A percentile compares a stretch with the other conserved stretches of the same genome.
Conservation (phyloP, 2,888 invertebrate genomes). For the Polyommatus icarus region DNA sequence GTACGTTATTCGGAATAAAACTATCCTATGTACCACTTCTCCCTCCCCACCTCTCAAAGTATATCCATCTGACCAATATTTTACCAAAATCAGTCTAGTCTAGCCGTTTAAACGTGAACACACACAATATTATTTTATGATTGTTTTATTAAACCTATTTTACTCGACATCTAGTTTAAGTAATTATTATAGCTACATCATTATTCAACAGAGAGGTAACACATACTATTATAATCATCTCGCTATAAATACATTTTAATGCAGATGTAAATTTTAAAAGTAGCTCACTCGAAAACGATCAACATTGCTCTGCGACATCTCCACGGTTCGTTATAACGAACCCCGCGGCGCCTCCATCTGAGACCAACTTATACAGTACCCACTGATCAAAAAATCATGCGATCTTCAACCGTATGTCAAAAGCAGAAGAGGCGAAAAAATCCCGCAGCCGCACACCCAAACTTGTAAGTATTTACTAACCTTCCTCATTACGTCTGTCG, state of each 20-base stretch:
- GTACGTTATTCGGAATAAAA: not conserved
- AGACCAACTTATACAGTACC: constrained; percentile 55
- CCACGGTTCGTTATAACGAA: constrained; percentile 64
- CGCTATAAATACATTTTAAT: constrained; percentile 50
- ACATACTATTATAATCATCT: constrained; percentile 12
- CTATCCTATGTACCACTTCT: not conserved
- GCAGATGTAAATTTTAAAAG: constrained; percentile 57
- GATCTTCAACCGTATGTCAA: constrained; percentile 56
- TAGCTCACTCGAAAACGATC: constrained; percentile 53
- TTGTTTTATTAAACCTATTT: not conserved
- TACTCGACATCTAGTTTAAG: not conserved
- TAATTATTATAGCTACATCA: too few relatives aligned
- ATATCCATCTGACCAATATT: too few relatives aligned
- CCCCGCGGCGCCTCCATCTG: constrained; percentile 63
- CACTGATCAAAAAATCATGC: constrained; percentile 46
- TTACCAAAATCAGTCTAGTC: not conserved
- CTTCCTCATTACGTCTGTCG: constrained; percentile 72
- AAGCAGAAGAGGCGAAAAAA: constrained; percentile 32
- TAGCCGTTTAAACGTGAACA: not conserved
- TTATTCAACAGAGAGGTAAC: not conserved
- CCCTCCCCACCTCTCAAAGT: too few relatives aligned
- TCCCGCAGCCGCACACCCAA: constrained; percentile 38
- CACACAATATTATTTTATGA: not conserved
- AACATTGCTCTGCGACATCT: constrained; percentile 56
- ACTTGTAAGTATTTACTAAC: constrained; percentile 55